Base-by-base conservation (phyloP, 35 echinoderm and acorn worm species). In the Eucidaris tribuloides region DNA sequence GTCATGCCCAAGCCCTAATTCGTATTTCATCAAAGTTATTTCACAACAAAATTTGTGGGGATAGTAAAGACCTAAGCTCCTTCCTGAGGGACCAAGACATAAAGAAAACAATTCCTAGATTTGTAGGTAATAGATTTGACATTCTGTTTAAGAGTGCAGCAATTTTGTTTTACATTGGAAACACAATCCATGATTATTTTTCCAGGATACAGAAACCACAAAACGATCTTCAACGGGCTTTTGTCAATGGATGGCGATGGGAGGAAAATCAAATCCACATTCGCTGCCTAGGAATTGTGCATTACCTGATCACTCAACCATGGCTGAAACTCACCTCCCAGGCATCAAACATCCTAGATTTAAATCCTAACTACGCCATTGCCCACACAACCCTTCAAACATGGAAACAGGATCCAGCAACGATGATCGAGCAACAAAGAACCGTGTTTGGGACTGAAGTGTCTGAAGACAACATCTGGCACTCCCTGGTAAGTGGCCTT, bases 71-170 rank as follows among this genome's bases (percentile, higher is more conserved):
- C 5, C 5, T 68, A 1, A 28, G 0, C 18, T 5, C 20, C 3
- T 68, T 28, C 24, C 63, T 68, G 5, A 68, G 18, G 29, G 34
- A 68, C 5, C 29, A 31, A 68, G 63, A 34, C 18, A 18, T 68
- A 1, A 66, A 66, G 2, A 23, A 66, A 34, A 68, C 5, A 31
- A 68, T 68, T 4, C 74, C 74, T 7, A 3, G 42, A 1, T 78
- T 45, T 45, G 74, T 78, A n/a, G 74, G 74, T 4, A 78, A 78
- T 3, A 2, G 74, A 13, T 78, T 78, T 50, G 28, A 78, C 74
- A 78, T 78, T 18, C 48, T 20, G 18, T 78, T 78, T 20, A 35
- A 78, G 36, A 46, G 74, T 24, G 18, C 46, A 14, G 5, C 74
- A 13, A 45, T 52, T 78, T 78, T 52, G 36, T 52, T 46, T n/a